These are phyloP conservation scores for Gobiocypris rarus DNA, from an alignment of 2,113 vertebrate species.

Conservation along the genomic window DNA sequence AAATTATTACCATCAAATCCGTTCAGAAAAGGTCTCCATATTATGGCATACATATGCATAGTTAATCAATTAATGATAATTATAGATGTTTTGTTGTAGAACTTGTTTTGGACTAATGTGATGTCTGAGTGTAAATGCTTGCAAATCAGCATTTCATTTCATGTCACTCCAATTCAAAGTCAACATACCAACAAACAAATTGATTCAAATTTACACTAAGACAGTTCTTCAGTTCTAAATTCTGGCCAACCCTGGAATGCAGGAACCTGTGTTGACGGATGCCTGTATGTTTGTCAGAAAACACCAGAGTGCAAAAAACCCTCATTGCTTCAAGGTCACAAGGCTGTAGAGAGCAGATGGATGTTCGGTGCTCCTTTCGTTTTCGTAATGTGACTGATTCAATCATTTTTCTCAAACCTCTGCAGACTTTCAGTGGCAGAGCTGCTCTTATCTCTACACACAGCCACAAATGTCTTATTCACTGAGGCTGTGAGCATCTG, in stretches of 20 bases:
- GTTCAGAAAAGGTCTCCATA: too few species aligned
- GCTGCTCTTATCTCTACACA: conserved; percentile 28
- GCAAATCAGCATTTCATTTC: background rate
- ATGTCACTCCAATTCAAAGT: background rate
- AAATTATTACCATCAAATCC: too few species aligned
- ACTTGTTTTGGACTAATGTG: background rate
- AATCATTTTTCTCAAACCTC: conserved; percentile 59
- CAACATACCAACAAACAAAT: background rate
- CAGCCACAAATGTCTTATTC: conserved; percentile 11
- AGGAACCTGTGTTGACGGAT: background rate
- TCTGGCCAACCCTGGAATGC: background rate
- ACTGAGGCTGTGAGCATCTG: background rate
- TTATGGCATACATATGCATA: too few species aligned
- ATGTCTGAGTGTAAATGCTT: background rate
- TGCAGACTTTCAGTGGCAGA: background rate
- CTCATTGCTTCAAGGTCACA: conserved; percentile 41
- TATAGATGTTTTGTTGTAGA: too few species aligned
- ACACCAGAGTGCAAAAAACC: background rate
- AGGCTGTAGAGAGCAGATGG: conserved; percentile 69
- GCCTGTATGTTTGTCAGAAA: background rate
- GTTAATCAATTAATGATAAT: too few species aligned
- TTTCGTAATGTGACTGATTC: conserved; percentile 71
- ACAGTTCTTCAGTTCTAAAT: background rate
- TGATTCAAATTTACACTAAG: background rate
- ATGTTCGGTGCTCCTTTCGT: conserved; percentile 66